These are phyloP conservation scores for Dichetophora obliterata DNA, from an alignment of 2,888 invertebrate genomes.

Conservation along the genomic window DNA sequence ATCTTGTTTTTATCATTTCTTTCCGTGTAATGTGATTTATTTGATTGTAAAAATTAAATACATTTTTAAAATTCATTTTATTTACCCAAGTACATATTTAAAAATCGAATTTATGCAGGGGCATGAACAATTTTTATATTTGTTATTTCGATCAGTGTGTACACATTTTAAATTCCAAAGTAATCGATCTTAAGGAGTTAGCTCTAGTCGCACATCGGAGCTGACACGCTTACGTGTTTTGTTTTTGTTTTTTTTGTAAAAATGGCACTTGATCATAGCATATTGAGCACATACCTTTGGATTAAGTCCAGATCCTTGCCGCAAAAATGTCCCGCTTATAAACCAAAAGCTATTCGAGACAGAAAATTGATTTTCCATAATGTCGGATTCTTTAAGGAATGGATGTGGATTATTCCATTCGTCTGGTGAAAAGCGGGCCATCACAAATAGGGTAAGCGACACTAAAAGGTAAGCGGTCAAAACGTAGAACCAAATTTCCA, in stretches of 20 bases:
- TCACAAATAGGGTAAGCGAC: slow-evolving; percentile 93
- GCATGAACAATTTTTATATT: no score
- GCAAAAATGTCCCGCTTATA: slow-evolving; percentile 88
- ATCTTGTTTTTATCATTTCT: no score
- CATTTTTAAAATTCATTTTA: no score
- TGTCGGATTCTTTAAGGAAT: slow-evolving; percentile 84
- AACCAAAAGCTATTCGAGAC: slow-evolving; percentile 95
- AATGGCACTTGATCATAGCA: not conserved
- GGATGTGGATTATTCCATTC: slow-evolving; percentile 91
- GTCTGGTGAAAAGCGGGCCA: slow-evolving; percentile 97
- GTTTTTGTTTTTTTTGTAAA: not conserved
- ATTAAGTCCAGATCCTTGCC: slow-evolving; percentile 86
- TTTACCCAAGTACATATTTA: no score
- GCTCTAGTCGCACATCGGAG: no score
- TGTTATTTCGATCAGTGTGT: no score
- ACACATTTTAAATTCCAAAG: no score
- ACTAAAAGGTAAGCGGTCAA: slow-evolving; percentile 94
- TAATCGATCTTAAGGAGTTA: no score
- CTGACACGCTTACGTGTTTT: no score
- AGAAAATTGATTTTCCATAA: slow-evolving; percentile 95
- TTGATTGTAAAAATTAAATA: no score
- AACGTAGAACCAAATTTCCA: slow-evolving; percentile 97
- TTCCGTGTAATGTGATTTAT: no score
- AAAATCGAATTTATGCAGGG: no score
- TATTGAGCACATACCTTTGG: slow-evolving; percentile 77